Evolutionary conservation across 2,113 vertebrate species (phyloP).

Genomic region (Calyptommatus sinebrachiatus): DNA sequence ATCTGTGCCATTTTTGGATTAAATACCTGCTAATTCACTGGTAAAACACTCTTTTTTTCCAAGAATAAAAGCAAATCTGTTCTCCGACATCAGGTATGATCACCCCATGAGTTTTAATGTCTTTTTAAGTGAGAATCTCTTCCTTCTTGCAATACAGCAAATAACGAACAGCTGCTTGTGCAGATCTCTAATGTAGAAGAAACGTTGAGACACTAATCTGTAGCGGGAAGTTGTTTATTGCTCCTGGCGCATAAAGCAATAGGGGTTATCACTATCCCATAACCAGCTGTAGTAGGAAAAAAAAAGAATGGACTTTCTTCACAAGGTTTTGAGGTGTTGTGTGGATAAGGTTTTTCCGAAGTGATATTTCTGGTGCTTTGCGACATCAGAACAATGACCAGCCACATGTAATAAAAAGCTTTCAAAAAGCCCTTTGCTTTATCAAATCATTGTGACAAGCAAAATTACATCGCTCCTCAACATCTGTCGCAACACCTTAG

Average conservation of each 20-base stretch:
- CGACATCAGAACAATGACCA: not conserved
- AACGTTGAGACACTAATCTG: slow-evolving; percentile 43
- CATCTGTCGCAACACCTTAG: not conserved
- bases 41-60: slow-evolving; percentile 44
- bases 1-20: slow-evolving; percentile 12
- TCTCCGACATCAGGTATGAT: slow-evolving; percentile 43
- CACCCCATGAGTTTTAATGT: slow-evolving; percentile 41
- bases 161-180: slow-evolving; percentile 50
- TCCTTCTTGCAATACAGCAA: slow-evolving; percentile 47
- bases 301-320: not conserved
- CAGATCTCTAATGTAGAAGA: slow-evolving; percentile 53
- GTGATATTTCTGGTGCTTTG: not conserved
- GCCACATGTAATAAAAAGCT: not conserved
- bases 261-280: slow-evolving; percentile 25
- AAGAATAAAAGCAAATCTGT: slow-evolving; percentile 48
- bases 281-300: slow-evolving; percentile 33
- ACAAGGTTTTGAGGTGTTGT: not conserved
- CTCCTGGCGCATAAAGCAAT: slow-evolving; percentile 29
- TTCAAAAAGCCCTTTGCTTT: not conserved
- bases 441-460: not conserved
- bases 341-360: not conserved
- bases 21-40: slow-evolving; percentile 34
- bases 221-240: slow-evolving; percentile 27
- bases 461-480: not conserved
- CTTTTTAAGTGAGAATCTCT: slow-evolving; percentile 51